These are phyloP conservation scores for Chironomus tepperi DNA, from an alignment of 1,140 invertebrate species.

Conservation along the genomic window DNA sequence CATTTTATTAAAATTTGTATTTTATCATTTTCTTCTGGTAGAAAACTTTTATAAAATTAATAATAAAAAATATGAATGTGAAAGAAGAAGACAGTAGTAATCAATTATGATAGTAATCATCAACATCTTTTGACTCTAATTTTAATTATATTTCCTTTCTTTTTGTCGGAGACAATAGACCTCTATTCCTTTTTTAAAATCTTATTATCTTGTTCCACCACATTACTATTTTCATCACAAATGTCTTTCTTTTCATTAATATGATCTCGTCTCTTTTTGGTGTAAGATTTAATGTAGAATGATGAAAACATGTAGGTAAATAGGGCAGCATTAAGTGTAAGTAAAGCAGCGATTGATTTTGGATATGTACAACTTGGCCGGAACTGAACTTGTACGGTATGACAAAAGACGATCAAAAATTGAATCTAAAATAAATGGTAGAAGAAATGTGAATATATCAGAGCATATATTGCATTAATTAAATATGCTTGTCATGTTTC, in stretches of 20 bases:
- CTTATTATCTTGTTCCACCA: not conserved
- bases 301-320: constrained; percentile 79
- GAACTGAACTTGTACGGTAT: constrained; percentile 52
- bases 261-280: not conserved
- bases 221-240: constrained; percentile 10
- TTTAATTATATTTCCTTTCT: not conserved
- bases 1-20: no score
- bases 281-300: constrained; percentile 71
- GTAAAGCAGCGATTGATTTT: constrained; percentile 54
- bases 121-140: not conserved
- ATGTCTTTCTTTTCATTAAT: not conserved
- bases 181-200: not conserved
- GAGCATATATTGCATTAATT: not conserved
- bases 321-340: constrained; percentile 62
- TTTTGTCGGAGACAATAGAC: not conserved
- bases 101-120: no score
- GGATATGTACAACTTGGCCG: constrained; percentile 55
- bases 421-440: constrained; percentile 56
- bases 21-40: no score
- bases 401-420: constrained; percentile 67
- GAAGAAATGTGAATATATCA: constrained; percentile 9
- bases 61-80: no score
- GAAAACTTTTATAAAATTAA: no score
- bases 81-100: no score
- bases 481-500: not conserved